Conservation (phyloP, 2,113 vertebrate species). For the Pterocles burchelli region DNA sequence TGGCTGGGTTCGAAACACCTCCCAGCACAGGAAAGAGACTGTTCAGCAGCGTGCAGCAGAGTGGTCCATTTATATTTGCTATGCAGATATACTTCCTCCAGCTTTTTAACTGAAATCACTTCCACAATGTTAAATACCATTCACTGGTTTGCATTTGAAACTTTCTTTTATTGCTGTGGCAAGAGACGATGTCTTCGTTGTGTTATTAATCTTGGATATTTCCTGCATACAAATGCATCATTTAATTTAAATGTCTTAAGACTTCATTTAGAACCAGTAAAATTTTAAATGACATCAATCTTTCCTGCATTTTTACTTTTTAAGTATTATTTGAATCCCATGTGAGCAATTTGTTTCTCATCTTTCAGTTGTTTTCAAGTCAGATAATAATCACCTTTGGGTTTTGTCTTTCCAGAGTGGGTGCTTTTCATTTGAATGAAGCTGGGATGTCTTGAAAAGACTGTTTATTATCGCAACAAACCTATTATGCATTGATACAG, state of each 20-base stretch:
- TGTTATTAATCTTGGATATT: background rate
- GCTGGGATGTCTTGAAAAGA: background rate
- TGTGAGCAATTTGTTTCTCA: background rate
- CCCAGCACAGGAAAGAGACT: background rate
- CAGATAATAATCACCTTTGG: background rate
- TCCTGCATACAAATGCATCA: background rate
- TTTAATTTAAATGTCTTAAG: constrained; percentile 2
- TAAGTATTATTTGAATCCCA: background rate
- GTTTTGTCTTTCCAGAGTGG: background rate
- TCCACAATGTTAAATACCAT: background rate
- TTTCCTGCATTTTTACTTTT: background rate
- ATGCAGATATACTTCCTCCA: background rate
- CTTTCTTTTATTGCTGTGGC: background rate
- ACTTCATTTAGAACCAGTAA: background rate
- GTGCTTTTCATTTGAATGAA: background rate
- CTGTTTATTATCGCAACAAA: background rate
- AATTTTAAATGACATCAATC: background rate
- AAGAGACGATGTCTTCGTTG: background rate
- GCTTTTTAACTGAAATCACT: background rate
- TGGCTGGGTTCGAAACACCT: background rate
- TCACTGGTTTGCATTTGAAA: background rate
- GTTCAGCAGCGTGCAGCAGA: fast-evolving
- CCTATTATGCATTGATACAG: background rate
- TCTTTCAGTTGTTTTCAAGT: background rate
- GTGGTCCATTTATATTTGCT: background rate